phyloP scores from a whole-genome alignment of 2,888 invertebrate genomes.

The Agrotis ipsilon region DNA sequence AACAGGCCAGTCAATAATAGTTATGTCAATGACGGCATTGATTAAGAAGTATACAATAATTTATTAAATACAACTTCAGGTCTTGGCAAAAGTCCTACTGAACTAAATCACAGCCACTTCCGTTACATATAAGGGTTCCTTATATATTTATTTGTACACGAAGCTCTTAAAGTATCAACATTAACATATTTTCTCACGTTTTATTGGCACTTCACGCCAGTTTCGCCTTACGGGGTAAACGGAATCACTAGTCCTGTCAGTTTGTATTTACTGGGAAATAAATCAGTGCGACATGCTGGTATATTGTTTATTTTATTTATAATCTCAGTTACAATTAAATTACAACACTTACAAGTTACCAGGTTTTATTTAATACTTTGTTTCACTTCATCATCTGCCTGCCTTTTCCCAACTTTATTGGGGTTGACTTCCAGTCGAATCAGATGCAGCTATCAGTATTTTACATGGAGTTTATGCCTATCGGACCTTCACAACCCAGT shows the following conservation, averaged over 20 bases:
- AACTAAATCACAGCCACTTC: slow-evolving; percentile 44
- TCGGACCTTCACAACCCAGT: no score
- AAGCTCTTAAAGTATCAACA: slow-evolving; percentile 34
- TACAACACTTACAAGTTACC: neutral
- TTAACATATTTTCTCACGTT: slow-evolving; percentile 57
- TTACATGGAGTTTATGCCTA: no score
- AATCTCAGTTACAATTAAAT: neutral
- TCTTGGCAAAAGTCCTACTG: slow-evolving; percentile 6
- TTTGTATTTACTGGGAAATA: slow-evolving; percentile 16
- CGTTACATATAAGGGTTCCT: slow-evolving; percentile 47
- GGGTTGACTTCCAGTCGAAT: no score
- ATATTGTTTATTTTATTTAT: slow-evolving; percentile 17
- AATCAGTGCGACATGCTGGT: slow-evolving; percentile 15
- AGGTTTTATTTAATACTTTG: no score
- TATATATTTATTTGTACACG: slow-evolving; percentile 38
- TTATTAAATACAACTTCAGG: slow-evolving; percentile 5
- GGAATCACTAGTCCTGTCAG: slow-evolving; percentile 30
- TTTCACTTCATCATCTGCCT: no score
- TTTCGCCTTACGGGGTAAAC: slow-evolving; percentile 42
- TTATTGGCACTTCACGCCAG: slow-evolving; percentile 34
- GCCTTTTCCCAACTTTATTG: no score
- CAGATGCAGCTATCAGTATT: no score
- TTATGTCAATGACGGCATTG: no score
- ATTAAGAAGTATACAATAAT: no score
- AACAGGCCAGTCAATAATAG: no score